Evolutionary conservation across 1,140 invertebrate species (phyloP), one percentile per base, ranked within the genome.

Genomic region (Drosophila nebulosa): DNA sequence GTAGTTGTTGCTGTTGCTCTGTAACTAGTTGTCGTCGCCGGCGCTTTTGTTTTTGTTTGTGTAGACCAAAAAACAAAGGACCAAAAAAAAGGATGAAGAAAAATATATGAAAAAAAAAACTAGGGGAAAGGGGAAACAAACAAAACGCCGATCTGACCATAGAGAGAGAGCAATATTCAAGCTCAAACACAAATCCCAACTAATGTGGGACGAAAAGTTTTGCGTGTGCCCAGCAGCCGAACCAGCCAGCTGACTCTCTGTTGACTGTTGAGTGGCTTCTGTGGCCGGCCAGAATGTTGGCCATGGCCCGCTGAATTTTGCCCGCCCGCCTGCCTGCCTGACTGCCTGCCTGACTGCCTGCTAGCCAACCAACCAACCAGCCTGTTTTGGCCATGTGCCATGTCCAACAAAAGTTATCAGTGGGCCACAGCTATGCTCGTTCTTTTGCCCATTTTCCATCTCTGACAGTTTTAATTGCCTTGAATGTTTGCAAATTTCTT

Each of bases 401-500:
- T 77, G 77, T 39, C 36, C 51, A 56, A 74, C 68, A 79, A 84
- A 84, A 84, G 73, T 86, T 85, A 85, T 85, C 80, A 77, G 73
- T 76, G 73, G 52, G 58, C 57, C 72, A 51, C 76, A 74, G 64
- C 21, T 4, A 42, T 51, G 16, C 27, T 62, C 39, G 16, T 51
- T 39, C 64, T 39, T 26, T 57, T 26, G 21, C 58, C 57, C 78
- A 74, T 69, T 74, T 71, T 73, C 62, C 39, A 46, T 46, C 72
- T 61, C 81, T 86, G 81, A 85, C 81, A 85, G 81, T 85, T 85
- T 85, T 85, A 85, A 85, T 85, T 85, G 81, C 81, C 81, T 85
- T 71, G 81, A 85, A 86, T 85, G 81, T 81, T 85, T 86, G 81
- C 81, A 85, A 85, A 85, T 85, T 85, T 85, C 81, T 85, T 85